A percentile compares a stretch with the other conserved stretches of the same genome.
Conservation (phyloP, 2,888 invertebrate genomes). For the Apomyelois bistriatella region DNA sequence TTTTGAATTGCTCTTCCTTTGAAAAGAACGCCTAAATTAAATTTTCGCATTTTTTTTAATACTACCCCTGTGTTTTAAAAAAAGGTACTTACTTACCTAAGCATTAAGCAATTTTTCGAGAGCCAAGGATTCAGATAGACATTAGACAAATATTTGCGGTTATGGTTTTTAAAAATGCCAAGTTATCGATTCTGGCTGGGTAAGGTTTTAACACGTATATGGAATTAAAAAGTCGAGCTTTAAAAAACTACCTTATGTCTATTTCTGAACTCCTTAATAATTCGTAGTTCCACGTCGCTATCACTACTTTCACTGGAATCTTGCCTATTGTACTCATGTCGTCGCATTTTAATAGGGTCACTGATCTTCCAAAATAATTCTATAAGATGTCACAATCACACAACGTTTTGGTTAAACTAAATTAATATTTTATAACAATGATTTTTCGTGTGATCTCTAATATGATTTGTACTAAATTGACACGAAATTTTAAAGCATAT, state of each 20-base stretch:
- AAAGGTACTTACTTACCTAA: no score
- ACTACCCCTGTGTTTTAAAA: no score
- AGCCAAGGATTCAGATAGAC: no score
- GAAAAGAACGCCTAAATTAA: no score
- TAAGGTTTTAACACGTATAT: no score
- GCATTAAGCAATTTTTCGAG: no score
- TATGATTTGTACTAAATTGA: constrained; percentile 8
- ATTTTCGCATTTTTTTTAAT: no score
- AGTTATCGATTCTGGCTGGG: no score
- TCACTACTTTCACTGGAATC: constrained; percentile 28
- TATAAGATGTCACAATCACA: constrained; percentile 15
- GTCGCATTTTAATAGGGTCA: constrained; percentile 20
- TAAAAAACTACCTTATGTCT: constrained; percentile 26
- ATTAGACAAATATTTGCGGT: no score
- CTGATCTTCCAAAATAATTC: constrained; percentile 20
- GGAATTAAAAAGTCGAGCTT: neutral
- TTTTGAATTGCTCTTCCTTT: no score
- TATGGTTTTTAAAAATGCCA: no score
- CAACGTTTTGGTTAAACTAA: constrained; percentile 4
- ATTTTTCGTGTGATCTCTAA: neutral
- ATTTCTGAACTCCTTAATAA: constrained; percentile 26
- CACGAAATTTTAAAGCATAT: constrained; percentile 8
- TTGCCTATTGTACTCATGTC: neutral
- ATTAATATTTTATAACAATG: constrained; percentile 5
- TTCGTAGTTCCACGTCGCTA: constrained; percentile 30